phyloP scores from a whole-genome alignment of 2,113 vertebrate species.

The Trinectes maculatus region DNA sequence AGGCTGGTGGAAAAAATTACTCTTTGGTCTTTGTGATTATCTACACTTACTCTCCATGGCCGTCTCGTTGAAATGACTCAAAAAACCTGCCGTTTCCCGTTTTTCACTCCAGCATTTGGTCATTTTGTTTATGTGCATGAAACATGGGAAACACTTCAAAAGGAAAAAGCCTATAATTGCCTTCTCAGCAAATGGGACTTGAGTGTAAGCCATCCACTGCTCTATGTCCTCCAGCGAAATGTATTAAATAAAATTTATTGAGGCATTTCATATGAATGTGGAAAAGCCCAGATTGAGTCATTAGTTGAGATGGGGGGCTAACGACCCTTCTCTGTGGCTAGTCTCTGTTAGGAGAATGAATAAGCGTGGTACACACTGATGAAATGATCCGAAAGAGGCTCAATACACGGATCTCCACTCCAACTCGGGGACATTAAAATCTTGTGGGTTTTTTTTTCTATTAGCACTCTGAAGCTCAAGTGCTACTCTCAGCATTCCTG shows the following conservation, averaged over 20 bases:
- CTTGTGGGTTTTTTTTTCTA: slow-evolving; percentile 1
- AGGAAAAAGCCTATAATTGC: slow-evolving; percentile 64
- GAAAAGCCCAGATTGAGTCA: slow-evolving; percentile 20
- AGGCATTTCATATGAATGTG: slow-evolving; percentile 30
- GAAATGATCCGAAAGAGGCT: background rate
- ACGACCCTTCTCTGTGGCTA: no score
- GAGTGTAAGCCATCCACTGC: slow-evolving; percentile 32
- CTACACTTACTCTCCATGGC: slow-evolving; percentile 11
- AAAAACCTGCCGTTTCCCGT: slow-evolving; percentile 13
- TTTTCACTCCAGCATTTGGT: slow-evolving; percentile 29
- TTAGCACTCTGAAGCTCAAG: background rate
- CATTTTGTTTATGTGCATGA: slow-evolving; percentile 48
- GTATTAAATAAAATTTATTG: slow-evolving; percentile 36
- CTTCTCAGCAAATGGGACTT: slow-evolving; percentile 57
- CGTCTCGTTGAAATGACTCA: slow-evolving; percentile 26
- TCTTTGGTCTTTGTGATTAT: slow-evolving; percentile 30
- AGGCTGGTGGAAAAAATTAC: background rate
- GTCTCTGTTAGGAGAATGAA: slow-evolving; percentile 1
- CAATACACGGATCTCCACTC: background rate
- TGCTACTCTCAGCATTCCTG: background rate
- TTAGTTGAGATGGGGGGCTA: slow-evolving; percentile 22
- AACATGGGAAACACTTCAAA: slow-evolving; percentile 43
- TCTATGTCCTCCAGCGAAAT: slow-evolving; percentile 45
- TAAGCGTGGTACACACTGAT: background rate
- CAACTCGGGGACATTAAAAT: slow-evolving; percentile 4